A percentile compares a stretch with the other conserved stretches of the same genome.
Conservation (phyloP, 2,888 invertebrate genomes). For the Mythimna lalbum region DNA sequence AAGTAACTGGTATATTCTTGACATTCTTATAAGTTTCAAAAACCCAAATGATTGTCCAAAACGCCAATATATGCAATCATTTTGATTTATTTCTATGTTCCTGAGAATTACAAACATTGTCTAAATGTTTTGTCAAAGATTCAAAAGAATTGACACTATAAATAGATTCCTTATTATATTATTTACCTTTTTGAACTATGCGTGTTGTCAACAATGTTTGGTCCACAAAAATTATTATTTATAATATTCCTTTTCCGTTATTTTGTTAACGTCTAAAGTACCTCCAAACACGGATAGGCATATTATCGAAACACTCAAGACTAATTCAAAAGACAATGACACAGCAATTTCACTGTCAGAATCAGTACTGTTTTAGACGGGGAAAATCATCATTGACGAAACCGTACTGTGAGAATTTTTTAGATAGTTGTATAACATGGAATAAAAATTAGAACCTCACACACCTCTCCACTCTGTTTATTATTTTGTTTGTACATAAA, state of each 20-base stretch:
- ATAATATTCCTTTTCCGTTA: not conserved
- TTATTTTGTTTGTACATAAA: constrained; percentile 5
- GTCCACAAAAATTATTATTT: not conserved
- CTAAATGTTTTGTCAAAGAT: not conserved
- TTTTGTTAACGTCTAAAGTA: not conserved
- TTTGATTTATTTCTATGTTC: not conserved
- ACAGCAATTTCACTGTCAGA: constrained; percentile 7
- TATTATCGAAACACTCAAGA: not conserved
- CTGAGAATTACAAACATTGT: not conserved
- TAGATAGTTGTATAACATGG: constrained; percentile 8
- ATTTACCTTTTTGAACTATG: not conserved
- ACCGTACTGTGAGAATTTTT: constrained; percentile 11
- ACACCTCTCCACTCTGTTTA: constrained; percentile 14
- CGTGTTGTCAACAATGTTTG: not conserved
- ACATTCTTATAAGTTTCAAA: not conserved
- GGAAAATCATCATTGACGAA: too few species aligned
- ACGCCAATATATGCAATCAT: not conserved
- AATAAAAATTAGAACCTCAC: constrained; percentile 11
- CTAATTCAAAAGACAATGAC: constrained; percentile 21
- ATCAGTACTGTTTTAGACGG: too few species aligned
- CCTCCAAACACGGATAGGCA: not conserved
- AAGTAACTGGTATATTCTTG: not conserved
- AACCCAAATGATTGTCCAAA: not conserved
- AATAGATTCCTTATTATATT: too few species aligned
- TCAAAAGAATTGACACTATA: not conserved